Base-by-base conservation (phyloP, 1,140 invertebrate species). In the Pentalonia nigronervosa region DNA sequence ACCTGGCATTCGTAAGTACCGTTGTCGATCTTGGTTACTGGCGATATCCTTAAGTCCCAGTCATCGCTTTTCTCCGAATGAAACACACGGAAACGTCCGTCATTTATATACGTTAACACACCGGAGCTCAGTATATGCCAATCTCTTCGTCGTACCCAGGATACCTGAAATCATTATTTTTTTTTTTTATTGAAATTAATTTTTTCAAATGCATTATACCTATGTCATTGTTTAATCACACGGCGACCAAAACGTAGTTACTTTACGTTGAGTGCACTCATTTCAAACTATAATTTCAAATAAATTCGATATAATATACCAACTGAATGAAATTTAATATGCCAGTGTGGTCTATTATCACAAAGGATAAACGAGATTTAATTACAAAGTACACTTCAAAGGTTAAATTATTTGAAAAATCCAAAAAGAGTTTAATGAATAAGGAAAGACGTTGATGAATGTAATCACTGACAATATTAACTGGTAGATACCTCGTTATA, bases 1-100 rank as follows among this genome's bases (percentile, higher is more conserved):
- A 99, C 98, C 97, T 99, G 98, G 95, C 98, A 99, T 95, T 99
- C 98, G 95, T 99, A 99, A 86, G 98, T 98, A 94, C 98, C 98
- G 94, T 98, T 98, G 96, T 99, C 98, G 94, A 97, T 96, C 94
- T 97, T 97, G 95, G 98, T 97, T 93, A 99, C 98, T 95, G 98
- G 99, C 95, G 98, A 98, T 95, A 99, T 99, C 95, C 98, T 97
- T 94, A 99, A 96, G 91, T 97, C 98, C 98, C 98, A 99, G 95
- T 98, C 97, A 94, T 97, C 97, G 25, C 97, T 96, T 93, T 97
- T 96, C 94, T 97, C 97, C n/a, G 96, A 95, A 95, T 97, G 97
- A 83, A 97, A 95, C 45, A 97, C 97, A 95, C 97, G 97, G 95
- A 99, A 99, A 93, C 98, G 96, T 95, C 98, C 98, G 95, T 99